Evolutionary conservation across 2,113 vertebrate species (phyloP).

Genomic region (Dendropsophus ebraccatus): DNA sequence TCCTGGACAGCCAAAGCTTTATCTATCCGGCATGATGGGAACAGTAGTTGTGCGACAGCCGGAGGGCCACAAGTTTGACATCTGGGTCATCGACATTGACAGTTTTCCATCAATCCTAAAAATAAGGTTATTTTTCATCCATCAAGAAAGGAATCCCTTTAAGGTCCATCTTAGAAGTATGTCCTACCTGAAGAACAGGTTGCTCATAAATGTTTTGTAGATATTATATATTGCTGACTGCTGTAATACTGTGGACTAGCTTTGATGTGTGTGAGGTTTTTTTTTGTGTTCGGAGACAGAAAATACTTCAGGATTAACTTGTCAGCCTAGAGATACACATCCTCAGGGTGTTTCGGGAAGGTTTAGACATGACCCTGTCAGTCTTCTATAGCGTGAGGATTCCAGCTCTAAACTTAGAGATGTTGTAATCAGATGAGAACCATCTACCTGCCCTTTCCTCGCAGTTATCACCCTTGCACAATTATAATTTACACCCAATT

Average conservation of each 20-base stretch:
- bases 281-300: background rate
- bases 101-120: background rate
- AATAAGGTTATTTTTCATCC: background rate
- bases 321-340: constrained; percentile 15
- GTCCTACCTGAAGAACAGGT: background rate
- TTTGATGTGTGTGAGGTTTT: no score
- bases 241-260: background rate
- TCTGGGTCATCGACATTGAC: background rate
- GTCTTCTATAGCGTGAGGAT: background rate
- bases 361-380: background rate
- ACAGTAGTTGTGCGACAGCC: no score
- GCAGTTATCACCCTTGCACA: background rate
- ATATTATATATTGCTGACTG: background rate
- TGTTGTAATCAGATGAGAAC: background rate
- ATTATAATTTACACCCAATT: background rate
- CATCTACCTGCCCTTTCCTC: background rate
- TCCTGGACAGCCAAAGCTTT: no score
- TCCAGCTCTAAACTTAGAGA: background rate
- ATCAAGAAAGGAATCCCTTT: background rate
- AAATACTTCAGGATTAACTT: constrained; percentile 20
- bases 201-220: background rate
- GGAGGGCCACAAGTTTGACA: no score
- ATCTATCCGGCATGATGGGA: background rate
- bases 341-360: constrained; percentile 1
- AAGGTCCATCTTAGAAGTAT: background rate